Percentiles rank a stretch among this genome's conserved stretches.
Evolutionary conservation across 2,888 invertebrate genomes (phyloP).

Genomic region (Scelioninae gen. 1): DNA sequence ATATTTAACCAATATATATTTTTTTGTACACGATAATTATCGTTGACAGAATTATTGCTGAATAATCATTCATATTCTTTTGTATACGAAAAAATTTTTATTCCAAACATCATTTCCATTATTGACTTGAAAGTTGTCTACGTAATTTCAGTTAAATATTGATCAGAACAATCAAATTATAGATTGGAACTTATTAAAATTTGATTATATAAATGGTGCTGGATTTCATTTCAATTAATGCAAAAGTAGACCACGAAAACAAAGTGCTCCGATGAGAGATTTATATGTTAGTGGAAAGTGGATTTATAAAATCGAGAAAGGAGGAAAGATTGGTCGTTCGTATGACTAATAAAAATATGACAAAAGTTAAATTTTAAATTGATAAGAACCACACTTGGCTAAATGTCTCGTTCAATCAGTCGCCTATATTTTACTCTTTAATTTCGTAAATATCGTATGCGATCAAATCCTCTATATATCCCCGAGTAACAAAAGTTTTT

Average conservation of each 20-base stretch:
- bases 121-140: not conserved
- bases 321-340: conserved; percentile 4
- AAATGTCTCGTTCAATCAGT: conserved; percentile 23
- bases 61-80: too few species aligned
- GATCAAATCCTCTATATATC: not conserved
- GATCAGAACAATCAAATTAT: not conserved
- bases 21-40: too few species aligned
- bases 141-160: not conserved
- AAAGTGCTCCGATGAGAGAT: conserved; percentile 47
- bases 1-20: too few species aligned
- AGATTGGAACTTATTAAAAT: conserved; percentile 39
- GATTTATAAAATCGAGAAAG: not conserved
- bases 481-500: too few species aligned
- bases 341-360: conserved; percentile 67
- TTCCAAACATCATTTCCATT: too few species aligned
- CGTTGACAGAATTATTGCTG: too few species aligned
- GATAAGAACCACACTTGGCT: conserved; percentile 55
- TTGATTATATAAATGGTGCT: conserved; percentile 29
- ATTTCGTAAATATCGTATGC: conserved; percentile 17
- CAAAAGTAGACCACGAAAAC: conserved; percentile 68
- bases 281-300: conserved; percentile 15
- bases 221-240: conserved; percentile 46
- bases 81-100: too few species aligned
- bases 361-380: conserved; percentile 64
- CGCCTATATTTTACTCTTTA: conserved; percentile 10